Conservation (phyloP, 2,888 invertebrate genomes). For the Pristionchus exspectatus region DNA sequence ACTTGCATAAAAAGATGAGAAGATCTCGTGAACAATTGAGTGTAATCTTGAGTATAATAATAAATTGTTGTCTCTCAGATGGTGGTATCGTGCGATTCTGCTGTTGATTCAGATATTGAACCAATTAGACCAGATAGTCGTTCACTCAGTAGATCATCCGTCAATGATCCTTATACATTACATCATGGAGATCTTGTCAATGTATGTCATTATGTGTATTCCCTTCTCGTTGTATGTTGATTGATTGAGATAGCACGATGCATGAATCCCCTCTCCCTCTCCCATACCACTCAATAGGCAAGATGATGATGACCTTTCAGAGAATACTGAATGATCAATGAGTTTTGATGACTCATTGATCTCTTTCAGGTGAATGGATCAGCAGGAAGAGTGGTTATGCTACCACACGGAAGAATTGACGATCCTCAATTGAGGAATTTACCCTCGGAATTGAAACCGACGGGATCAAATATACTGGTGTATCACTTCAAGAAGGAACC, state of each 20-base stretch:
- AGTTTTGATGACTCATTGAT: neutral
- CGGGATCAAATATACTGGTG: neutral
- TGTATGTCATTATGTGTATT: neutral
- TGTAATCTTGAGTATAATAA: no score
- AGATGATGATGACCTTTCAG: neutral
- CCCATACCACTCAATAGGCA: neutral
- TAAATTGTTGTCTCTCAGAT: neutral
- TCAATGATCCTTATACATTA: slow-evolving; percentile 29
- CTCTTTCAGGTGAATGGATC: neutral
- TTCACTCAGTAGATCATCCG: neutral
- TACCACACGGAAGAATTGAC: neutral
- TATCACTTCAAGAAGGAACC: neutral
- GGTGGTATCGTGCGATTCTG: slow-evolving; percentile 50
- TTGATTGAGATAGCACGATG: neutral
- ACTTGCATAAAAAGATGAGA: neutral
- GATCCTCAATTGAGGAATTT: neutral
- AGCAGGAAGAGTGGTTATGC: neutral
- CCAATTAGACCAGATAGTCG: neutral
- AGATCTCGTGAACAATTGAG: neutral
- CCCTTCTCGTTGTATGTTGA: neutral
- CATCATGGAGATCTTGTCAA: slow-evolving; percentile 56
- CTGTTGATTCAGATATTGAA: slow-evolving; percentile 39
- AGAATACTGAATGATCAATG: neutral
- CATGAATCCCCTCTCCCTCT: neutral
- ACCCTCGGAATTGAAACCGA: neutral